Evolutionary conservation across 2,888 invertebrate genomes (phyloP).

Genomic region (Ceriagrion tenellum): DNA sequence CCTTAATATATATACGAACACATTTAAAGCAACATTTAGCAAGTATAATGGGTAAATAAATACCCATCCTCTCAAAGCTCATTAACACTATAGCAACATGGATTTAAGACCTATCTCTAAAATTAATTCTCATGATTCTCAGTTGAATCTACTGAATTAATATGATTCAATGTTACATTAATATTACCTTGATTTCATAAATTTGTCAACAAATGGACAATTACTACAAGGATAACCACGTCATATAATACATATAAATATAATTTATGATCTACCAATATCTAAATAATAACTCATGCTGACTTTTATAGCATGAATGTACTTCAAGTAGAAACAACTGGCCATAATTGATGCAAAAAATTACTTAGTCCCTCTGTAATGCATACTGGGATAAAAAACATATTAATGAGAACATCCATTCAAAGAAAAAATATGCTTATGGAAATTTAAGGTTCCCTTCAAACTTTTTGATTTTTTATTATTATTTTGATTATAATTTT

Average conservation of each 20-base stretch:
- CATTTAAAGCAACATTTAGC: not conserved
- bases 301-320: not conserved
- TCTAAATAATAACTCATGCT: not conserved
- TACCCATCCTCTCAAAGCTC: not conserved
- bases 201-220: not conserved
- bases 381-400: no score
- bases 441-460: not conserved
- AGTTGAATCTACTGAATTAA: not conserved
- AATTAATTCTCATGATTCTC: not conserved
- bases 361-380: no score
- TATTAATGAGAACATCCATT: not conserved
- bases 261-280: not conserved
- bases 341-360: no score
- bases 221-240: not conserved
- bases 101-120: not conserved
- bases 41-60: not conserved
- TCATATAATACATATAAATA: not conserved
- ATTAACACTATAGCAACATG: not conserved
- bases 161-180: no score
- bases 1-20: not conserved
- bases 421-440: not conserved
- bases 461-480: not conserved
- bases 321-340: no score
- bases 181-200: not conserved
- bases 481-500: not conserved